Percentiles rank a stretch among this genome's conserved stretches.
These are phyloP conservation scores for Cryptosula pallasiana DNA, from an alignment of 2,888 invertebrate species.

Conservation along the genomic window DNA sequence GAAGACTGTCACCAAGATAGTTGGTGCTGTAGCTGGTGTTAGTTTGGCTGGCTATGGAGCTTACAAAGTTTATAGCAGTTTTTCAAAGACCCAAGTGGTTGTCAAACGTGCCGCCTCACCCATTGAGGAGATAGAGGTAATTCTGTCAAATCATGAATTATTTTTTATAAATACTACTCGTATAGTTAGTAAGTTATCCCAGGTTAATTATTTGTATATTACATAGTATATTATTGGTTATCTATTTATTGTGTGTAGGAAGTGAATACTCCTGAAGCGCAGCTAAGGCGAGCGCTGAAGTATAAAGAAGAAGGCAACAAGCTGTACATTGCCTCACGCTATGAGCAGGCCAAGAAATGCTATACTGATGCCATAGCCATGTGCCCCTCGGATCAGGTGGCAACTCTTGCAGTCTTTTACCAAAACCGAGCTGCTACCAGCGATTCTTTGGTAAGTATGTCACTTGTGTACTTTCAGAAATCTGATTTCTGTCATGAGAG, in stretches of 20 bases:
- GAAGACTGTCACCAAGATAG: neutral
- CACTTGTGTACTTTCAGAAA: too few relatives aligned
- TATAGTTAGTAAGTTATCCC: too few relatives aligned
- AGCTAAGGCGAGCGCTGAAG: neutral
- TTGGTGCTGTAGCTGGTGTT: neutral
- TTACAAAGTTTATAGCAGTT: neutral
- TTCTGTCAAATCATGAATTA: too few relatives aligned
- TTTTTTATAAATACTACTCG: too few relatives aligned
- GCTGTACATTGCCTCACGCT: neutral
- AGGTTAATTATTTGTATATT: too few relatives aligned
- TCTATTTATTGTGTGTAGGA: too few relatives aligned
- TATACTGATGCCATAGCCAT: neutral
- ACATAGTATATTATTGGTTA: too few relatives aligned
- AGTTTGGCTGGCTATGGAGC: neutral
- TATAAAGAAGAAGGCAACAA: neutral
- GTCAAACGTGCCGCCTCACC: too few relatives aligned
- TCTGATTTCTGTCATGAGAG: too few relatives aligned
- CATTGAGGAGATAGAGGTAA: too few relatives aligned
- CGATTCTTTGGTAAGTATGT: neutral
- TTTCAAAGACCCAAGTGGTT: neutral
- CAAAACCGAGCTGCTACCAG: neutral
- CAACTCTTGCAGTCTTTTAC: neutral
- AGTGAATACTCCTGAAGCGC: neutral
- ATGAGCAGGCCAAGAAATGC: neutral
- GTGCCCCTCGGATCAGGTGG: neutral